Conservation (phyloP, 2,888 invertebrate species). For the Pseudococcus longispinus region DNA sequence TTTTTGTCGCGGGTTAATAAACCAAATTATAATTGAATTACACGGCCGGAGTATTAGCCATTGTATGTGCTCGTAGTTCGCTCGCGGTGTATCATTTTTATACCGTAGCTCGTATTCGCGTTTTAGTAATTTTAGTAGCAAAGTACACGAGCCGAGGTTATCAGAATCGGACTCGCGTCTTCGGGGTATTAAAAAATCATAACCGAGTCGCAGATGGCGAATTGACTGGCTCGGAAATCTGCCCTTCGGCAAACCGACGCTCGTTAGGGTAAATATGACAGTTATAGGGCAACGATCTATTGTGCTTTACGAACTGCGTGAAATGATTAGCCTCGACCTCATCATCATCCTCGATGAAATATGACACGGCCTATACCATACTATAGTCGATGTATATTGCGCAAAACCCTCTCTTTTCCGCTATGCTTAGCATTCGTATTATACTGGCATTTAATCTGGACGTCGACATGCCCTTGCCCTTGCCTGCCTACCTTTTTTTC, state of each 20-base stretch:
- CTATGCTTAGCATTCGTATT: neutral
- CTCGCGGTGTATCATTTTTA: slow-evolving; percentile 14
- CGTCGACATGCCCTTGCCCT: neutral
- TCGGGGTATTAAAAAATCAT: slow-evolving; percentile 33
- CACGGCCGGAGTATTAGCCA: neutral
- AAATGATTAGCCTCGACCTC: slow-evolving; percentile 41
- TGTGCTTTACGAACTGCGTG: slow-evolving; percentile 32
- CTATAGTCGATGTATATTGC: neutral
- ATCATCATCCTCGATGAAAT: slow-evolving; percentile 41
- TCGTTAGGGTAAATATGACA: slow-evolving; percentile 42
- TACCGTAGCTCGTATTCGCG: neutral
- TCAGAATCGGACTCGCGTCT: neutral
- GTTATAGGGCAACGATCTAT: slow-evolving; percentile 35
- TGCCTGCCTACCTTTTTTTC: neutral
- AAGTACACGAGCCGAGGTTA: neutral
- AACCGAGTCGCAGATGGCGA: slow-evolving; percentile 34
- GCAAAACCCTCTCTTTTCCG: slow-evolving; percentile 23
- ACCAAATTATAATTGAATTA: slow-evolving; percentile 1
- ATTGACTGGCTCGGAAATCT: slow-evolving; percentile 30
- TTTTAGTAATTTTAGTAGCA: neutral
- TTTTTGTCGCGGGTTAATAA: neutral
- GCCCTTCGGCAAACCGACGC: slow-evolving; percentile 32
- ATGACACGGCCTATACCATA: slow-evolving; percentile 2
- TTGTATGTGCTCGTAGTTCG: neutral
- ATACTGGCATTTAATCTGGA: neutral